phyloP scores from a whole-genome alignment of 1,140 invertebrate genomes.

The Chelonus insularis region DNA sequence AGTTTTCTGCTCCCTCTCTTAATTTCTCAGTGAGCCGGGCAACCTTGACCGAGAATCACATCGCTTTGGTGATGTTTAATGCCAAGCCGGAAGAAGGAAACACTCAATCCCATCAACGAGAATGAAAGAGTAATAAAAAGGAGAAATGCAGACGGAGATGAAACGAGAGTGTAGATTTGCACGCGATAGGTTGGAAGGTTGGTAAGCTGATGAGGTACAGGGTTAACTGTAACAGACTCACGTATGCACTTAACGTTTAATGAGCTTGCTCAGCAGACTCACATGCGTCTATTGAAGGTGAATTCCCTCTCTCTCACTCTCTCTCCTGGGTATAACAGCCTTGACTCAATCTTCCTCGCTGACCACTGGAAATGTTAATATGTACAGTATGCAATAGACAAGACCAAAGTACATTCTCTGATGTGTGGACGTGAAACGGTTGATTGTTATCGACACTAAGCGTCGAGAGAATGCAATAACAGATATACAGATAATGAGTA shows the following conservation, averaged over 20 bases:
- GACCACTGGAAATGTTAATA: conserved; percentile 5
- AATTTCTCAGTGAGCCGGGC: conserved; percentile 18
- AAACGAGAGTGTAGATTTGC: too few relatives aligned
- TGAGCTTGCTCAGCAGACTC: background rate
- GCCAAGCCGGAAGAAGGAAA: conserved; percentile 31
- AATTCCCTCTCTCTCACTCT: background rate
- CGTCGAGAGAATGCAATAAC: background rate
- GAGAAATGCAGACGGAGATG: too few relatives aligned
- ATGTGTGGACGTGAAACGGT: background rate
- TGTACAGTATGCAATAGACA: background rate
- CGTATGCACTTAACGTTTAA: background rate
- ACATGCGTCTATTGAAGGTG: background rate
- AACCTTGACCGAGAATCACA: conserved; percentile 31
- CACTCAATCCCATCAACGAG: too few relatives aligned
- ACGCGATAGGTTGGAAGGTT: too few relatives aligned
- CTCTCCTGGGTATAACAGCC: background rate
- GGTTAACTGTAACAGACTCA: background rate
- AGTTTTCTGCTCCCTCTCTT: background rate
- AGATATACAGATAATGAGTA: background rate
- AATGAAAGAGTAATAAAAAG: too few relatives aligned
- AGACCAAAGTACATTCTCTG: background rate
- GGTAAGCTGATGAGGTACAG: too few relatives aligned
- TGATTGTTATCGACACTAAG: conserved; percentile 4
- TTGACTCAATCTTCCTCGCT: conserved; percentile 10
- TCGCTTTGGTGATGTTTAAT: conserved; percentile 22